Conservation (phyloP, 1,140 invertebrate genomes). For the Hyphantria cunea region DNA sequence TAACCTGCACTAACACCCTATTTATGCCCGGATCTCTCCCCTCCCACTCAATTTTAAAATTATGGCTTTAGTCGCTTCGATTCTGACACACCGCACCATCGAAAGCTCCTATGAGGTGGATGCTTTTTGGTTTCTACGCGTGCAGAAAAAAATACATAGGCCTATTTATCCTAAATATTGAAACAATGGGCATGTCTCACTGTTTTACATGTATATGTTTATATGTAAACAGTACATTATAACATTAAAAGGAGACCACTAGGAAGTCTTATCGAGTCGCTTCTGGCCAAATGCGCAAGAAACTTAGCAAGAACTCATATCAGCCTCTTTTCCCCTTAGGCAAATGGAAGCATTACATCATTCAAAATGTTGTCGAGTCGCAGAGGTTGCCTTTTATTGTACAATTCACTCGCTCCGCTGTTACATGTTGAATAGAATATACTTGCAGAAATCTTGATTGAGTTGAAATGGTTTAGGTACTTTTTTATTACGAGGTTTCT, state of each 20-base stretch:
- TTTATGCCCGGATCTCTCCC: too few species aligned
- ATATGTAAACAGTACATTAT: neutral
- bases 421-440: slow-evolving; percentile 16
- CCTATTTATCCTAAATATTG: too few species aligned
- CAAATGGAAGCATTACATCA: slow-evolving; percentile 25
- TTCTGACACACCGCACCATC: too few species aligned
- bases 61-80: too few species aligned
- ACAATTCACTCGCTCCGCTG: slow-evolving; percentile 12
- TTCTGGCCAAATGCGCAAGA: neutral
- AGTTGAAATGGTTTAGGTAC: slow-evolving; percentile 11
- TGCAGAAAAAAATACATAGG: too few species aligned
- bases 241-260: slow-evolving; percentile 14
- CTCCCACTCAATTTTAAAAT: too few species aligned
- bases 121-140: too few species aligned
- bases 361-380: slow-evolving; percentile 13
- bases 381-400: slow-evolving; percentile 22
- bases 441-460: slow-evolving; percentile 17
- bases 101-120: too few species aligned
- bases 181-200: too few species aligned
- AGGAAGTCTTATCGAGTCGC: slow-evolving; percentile 7
- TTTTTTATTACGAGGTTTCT: slow-evolving; percentile 5
- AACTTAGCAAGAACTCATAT: slow-evolving; percentile 13
- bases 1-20: too few species aligned
- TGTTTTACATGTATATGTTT: neutral
- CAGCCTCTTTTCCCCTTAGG: slow-evolving; percentile 15